Percentiles rank a stretch among this genome's conserved stretches.
Conservation (phyloP, 2,797 vertebrate genomes). For the Pipistrellus nathusii region DNA sequence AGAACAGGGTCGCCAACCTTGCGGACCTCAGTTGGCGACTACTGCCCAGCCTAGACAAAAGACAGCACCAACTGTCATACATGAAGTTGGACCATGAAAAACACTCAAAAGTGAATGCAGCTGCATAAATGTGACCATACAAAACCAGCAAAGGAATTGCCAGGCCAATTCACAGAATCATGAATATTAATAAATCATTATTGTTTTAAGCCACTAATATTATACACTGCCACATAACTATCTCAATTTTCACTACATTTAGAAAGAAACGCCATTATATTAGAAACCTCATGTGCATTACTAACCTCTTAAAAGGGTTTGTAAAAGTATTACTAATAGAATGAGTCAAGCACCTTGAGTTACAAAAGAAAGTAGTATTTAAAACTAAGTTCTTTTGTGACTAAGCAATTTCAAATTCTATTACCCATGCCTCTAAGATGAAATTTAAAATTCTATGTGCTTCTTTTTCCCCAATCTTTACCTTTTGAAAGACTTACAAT, state of each 20-base stretch:
- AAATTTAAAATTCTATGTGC: constrained; percentile 21
- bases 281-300: background rate
- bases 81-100: background rate
- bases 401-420: background rate
- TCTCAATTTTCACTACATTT: background rate
- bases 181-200: background rate
- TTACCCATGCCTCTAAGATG: constrained; percentile 25
- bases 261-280: constrained; percentile 35
- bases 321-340: constrained; percentile 39
- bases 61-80: constrained; percentile 1
- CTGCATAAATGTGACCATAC: background rate
- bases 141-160: background rate
- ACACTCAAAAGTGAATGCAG: background rate
- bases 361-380: constrained; percentile 39
- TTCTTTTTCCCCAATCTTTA: constrained; percentile 11
- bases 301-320: background rate
- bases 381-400: background rate
- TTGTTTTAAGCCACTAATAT: background rate
- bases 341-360: background rate
- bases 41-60: background rate
- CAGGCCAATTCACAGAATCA: background rate
- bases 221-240: background rate
- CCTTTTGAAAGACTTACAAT: background rate
- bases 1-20: no score
- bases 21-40: no score